Evolutionary conservation across 2,113 vertebrate genomes (phyloP).

Genomic region (Suricata suricatta): DNA sequence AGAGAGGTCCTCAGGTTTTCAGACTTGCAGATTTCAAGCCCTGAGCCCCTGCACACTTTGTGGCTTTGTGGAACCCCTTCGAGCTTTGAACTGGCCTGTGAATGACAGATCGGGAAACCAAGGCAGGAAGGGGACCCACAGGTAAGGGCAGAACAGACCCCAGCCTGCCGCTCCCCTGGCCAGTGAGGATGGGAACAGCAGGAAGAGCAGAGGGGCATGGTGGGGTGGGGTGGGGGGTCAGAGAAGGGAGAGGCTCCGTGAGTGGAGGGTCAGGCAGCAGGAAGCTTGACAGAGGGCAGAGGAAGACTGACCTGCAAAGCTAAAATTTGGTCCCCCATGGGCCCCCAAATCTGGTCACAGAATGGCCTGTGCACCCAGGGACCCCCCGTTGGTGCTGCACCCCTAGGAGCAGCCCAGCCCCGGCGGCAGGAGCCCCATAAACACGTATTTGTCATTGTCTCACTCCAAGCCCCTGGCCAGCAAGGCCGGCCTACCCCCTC

Average conservation of each 20-base stretch:
- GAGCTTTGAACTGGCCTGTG: neutral
- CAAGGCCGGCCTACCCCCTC: neutral
- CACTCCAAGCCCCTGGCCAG: neutral
- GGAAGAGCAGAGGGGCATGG: neutral
- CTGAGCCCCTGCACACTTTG: neutral
- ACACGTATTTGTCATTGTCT: neutral
- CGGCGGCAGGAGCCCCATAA: neutral
- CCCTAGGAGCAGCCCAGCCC: neutral
- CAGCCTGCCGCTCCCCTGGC: neutral
- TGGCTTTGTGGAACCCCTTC: neutral
- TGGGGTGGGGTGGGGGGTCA: neutral
- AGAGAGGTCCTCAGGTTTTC: neutral
- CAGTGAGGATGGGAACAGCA: neutral
- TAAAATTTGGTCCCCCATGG: neutral
- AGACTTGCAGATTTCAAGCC: neutral
- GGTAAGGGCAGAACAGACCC: neutral
- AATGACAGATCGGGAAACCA: neutral
- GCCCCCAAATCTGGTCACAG: neutral
- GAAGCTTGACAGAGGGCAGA: neutral
- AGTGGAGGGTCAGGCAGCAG: neutral
- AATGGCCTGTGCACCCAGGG: neutral
- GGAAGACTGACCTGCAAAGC: neutral
- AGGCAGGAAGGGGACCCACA: neutral
- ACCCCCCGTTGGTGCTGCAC: neutral
- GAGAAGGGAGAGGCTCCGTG: neutral